Base-by-base conservation (phyloP, 2,888 invertebrate species). In the Chelonus formosanus region DNA sequence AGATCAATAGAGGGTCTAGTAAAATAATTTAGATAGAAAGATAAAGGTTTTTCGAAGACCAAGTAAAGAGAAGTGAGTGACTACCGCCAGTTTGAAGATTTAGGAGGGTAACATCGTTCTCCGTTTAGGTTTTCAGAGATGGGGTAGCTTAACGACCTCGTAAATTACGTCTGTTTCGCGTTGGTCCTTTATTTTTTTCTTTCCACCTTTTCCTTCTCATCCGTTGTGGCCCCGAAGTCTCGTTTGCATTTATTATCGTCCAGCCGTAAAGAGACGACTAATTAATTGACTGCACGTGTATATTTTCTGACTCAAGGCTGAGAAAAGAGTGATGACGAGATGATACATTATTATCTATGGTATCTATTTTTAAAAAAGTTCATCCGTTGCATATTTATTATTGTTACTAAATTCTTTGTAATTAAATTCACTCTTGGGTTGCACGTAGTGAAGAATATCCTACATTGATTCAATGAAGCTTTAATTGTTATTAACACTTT, bases 91-190 rank as follows among this genome's bases (percentile, higher is more conserved):
- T 65, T 70, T 63, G 71, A 63, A 70, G 70, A 71, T 71, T 70
- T 71, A 71, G 67, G 68, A 71, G 68, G 68, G 69, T 65, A 59
- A 71, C 71, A 71, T 71, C 70, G 68, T 71, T 71, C 70, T 71
- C 65, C 71, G 67, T 71, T 67, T 68, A 67, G 67, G 67, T 57
- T 65, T 58, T 64, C 65, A 45, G 63, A 52, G 56, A 52, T 36
- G 65, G 65, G 70, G 70, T 70, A 67, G 70, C 70, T 71, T 71
- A 71, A 71, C 71, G 71, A 70, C 68, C 70, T 71, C 71, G 69
- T 71, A 71, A 71, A 71, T 71, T 71, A 71, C 68, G 59, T 64
- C 54, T 63, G 68, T 70, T 70, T 70, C 67, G 67, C 68, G 67
- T 63, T 68, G 69, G 66, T 57, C 57, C 66, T 68, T 64, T 64